phyloP scores from a whole-genome alignment of 2,888 invertebrate genomes.

The Drosophila mercatorum region DNA sequence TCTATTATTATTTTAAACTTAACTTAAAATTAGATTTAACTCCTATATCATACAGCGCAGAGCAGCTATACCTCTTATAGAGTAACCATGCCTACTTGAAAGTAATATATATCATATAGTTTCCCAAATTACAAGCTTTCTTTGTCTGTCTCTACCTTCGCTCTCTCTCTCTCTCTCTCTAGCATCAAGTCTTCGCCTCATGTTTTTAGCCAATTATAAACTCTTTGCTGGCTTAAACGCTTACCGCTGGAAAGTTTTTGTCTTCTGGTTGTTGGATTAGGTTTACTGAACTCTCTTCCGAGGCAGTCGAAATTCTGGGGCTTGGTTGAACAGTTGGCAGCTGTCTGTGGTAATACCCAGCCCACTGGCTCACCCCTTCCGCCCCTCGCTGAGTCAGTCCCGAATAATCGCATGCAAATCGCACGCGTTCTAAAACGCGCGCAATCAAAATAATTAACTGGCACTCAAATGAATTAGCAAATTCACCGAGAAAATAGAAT shows the following conservation, averaged over 20 bases:
- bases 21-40: too few relatives aligned
- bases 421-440: conserved; percentile 39
- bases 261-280: not conserved
- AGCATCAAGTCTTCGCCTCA: not conserved
- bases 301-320: conserved; percentile 14
- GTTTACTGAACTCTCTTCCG: conserved; percentile 37
- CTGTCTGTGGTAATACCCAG: conserved; percentile 13
- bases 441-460: conserved; percentile 54
- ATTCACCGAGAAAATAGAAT: conserved; percentile 17
- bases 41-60: too few relatives aligned
- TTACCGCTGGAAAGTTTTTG: conserved; percentile 14
- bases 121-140: too few relatives aligned
- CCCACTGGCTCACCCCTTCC: not conserved
- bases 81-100: too few relatives aligned
- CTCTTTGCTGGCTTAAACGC: not conserved
- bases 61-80: too few relatives aligned
- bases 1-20: too few relatives aligned
- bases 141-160: too few relatives aligned
- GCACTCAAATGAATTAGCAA: conserved; percentile 58
- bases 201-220: not conserved
- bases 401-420: conserved; percentile 35
- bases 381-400: not conserved
- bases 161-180: too few relatives aligned
- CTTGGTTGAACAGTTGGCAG: conserved; percentile 25
- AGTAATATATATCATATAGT: too few relatives aligned